A percentile compares a stretch with the other conserved stretches of the same genome.
These are phyloP conservation scores for Prinia subflava DNA, from an alignment of 2,113 vertebrate genomes.

Conservation along the genomic window DNA sequence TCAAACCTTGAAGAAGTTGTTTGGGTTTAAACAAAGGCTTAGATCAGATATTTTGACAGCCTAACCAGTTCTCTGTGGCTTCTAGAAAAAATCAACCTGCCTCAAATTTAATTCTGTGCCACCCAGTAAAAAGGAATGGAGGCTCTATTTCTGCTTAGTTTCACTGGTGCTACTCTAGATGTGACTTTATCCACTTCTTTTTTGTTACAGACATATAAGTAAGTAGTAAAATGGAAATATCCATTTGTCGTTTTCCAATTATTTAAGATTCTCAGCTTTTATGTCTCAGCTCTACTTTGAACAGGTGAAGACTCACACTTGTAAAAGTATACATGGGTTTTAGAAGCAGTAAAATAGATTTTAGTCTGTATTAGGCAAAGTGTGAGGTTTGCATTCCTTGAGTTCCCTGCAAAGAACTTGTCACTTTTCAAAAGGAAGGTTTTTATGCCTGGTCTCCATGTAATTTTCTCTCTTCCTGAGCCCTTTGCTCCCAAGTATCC, in stretches of 20 bases:
- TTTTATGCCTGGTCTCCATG: neutral
- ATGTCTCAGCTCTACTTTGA: neutral
- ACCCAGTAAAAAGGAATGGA: neutral
- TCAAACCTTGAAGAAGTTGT: neutral
- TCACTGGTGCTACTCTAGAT: neutral
- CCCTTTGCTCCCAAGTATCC: neutral
- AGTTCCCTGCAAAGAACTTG: neutral
- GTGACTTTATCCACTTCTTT: neutral
- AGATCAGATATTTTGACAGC: neutral
- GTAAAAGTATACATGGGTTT: neutral
- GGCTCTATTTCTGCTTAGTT: neutral
- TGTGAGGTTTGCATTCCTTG: neutral
- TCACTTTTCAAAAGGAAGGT: neutral
- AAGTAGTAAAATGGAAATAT: neutral
- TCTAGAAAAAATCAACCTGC: neutral
- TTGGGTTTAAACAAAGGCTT: neutral
- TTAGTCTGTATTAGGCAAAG: neutral
- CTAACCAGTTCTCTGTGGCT: neutral
- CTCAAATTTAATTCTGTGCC: neutral
- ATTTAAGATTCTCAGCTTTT: neutral
- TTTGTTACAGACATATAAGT: neutral
- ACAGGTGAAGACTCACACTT: neutral
- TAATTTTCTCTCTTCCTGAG: neutral
- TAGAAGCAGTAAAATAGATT: neutral
- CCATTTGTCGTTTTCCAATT: neutral